These are phyloP conservation scores for Synergus laeviventris DNA, from an alignment of 2,888 invertebrate genomes.

Conservation along the genomic window DNA sequence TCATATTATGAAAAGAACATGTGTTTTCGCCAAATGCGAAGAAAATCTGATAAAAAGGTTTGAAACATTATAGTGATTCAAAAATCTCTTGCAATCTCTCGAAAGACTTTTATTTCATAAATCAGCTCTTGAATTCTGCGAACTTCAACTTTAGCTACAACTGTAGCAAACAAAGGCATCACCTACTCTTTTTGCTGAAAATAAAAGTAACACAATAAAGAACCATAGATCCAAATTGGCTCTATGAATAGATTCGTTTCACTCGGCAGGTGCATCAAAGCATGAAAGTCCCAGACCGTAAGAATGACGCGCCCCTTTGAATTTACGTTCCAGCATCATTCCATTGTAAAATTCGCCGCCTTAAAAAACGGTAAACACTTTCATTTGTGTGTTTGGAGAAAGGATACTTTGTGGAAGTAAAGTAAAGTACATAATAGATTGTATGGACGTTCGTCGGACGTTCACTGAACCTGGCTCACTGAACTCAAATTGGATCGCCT, in stretches of 20 bases:
- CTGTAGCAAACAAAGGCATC: background rate
- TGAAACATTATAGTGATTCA: background rate
- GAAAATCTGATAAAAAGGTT: background rate
- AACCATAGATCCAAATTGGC: background rate
- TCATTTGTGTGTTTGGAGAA: conserved; percentile 7
- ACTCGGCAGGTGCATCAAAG: background rate
- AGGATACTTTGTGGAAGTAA: conserved; percentile 1
- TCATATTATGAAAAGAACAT: background rate
- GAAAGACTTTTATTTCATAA: too few species aligned
- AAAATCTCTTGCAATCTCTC: too few species aligned
- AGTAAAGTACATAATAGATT: conserved; percentile 22
- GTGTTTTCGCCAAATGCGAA: background rate
- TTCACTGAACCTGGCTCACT: conserved; percentile 36
- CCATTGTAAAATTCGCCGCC: background rate
- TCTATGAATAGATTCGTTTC: background rate
- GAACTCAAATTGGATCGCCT: conserved; percentile 12
- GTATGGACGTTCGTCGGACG: conserved; percentile 50
- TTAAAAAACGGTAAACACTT: conserved; percentile 14
- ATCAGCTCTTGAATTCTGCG: background rate
- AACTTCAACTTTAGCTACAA: background rate
- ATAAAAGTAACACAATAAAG: background rate
- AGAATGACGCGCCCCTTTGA: conserved; percentile 7
- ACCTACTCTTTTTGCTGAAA: background rate
- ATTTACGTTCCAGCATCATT: conserved; percentile 7
- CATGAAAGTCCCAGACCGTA: conserved; percentile 1